Evolutionary conservation across 2,113 vertebrate species (phyloP), one percentile per base, ranked within the genome.

Genomic region (Accipiter cooperii): DNA sequence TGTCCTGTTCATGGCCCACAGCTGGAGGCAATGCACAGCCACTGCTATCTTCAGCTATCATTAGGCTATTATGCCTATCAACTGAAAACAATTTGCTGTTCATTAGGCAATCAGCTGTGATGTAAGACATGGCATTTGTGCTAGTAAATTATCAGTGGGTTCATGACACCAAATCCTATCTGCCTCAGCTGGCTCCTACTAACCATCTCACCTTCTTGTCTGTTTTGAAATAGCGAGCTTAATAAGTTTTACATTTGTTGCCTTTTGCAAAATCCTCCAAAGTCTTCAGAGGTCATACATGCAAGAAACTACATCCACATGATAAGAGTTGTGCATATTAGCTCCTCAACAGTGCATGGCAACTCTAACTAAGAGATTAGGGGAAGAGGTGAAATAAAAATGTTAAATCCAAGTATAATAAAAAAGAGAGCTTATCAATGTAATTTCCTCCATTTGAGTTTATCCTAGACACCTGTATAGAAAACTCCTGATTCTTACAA

Each of bases 41-140:
- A 17, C 84, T 42, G n/a, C 51, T 76, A 12, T 49, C 60, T 85
- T 76, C 74, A 84, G 68, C 28, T 68, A 44, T 61, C 71, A 70
- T 74, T n/a, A 91, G 46, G 26, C 26, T 91, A 42, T 88, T 85
- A 91, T 34, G 60, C 33, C 89, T 74, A 66, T 84, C 78, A 94
- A 79, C 78, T 86, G 94, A 84, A 95, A 93, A 88, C 38, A 94
- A 88, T 90, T 74, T 90, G 81, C 78, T 96, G 38, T 77, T 93
- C 82, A 91, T 94, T 86, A 93, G 71, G 82, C 64, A 74, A 77
- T 83, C 75, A 94, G 47, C 49, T 88, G 60, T 42, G 82, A 95
- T 95, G 82, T 60, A 87, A 24, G 38, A 88, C 75, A 81, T 33
- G 42, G 78, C 55, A 88, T 88, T 91, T 91, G 21, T 63, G 76